Evolutionary conservation across 2,113 vertebrate species (phyloP).

Genomic region (Forbesichthys agassizii): DNA sequence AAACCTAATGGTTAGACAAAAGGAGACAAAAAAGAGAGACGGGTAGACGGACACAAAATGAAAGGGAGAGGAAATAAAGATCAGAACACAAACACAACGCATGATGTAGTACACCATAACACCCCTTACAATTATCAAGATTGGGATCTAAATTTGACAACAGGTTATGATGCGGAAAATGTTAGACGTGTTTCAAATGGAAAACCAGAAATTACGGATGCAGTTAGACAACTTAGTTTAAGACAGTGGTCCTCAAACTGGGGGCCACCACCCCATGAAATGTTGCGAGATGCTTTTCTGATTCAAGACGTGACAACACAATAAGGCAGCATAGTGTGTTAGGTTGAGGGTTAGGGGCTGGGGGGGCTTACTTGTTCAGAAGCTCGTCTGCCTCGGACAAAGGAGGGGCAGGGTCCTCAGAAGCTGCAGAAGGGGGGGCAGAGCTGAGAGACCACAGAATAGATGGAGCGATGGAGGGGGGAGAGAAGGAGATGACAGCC

Average conservation of each 20-base stretch:
- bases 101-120: too few relatives aligned
- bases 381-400: conserved; percentile 90
- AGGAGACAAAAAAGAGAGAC: background rate
- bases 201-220: background rate
- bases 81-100: too few relatives aligned
- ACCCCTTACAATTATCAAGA: too few relatives aligned
- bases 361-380: conserved; percentile 88
- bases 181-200: background rate
- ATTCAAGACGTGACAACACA: background rate
- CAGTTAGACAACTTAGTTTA: background rate
- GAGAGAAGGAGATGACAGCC: background rate
- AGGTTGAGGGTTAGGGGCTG: background rate
- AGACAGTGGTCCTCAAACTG: background rate
- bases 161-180: background rate
- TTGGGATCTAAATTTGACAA: background rate
- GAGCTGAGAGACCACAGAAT: conserved; percentile 70
- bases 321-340: background rate
- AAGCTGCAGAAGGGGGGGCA: conserved; percentile 73
- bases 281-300: too few relatives aligned
- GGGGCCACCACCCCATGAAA: too few relatives aligned
- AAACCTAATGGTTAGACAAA: conserved; percentile 73
- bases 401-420: conserved; percentile 86
- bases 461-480: conserved; percentile 31
- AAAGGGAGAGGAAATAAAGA: background rate
- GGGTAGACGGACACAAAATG: background rate